These are phyloP conservation scores for Halcyon smyrnensis DNA, from an alignment of 2,797 vertebrate genomes.

Conservation along the genomic window DNA sequence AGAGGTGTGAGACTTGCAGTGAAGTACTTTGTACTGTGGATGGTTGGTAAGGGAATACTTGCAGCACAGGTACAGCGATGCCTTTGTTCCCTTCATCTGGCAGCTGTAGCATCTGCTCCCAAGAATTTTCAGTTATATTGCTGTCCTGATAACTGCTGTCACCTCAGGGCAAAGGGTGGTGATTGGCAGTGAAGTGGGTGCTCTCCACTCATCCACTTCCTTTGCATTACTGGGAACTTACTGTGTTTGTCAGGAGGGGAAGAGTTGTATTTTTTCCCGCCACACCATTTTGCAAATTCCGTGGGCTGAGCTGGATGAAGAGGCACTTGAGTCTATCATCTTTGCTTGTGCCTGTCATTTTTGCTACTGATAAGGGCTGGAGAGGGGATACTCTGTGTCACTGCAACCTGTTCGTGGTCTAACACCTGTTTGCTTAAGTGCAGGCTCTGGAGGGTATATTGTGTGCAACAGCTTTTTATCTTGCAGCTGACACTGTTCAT, in stretches of 20 bases:
- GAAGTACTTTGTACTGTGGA: background rate
- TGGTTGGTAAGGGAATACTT: background rate
- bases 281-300: background rate
- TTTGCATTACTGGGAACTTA: background rate
- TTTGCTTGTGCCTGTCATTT: background rate
- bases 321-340: background rate
- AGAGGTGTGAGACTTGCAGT: background rate
- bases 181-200: background rate
- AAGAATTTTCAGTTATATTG: background rate
- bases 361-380: background rate
- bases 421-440: background rate
- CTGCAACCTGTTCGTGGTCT: background rate
- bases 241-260: background rate
- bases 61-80: fast-evolving
- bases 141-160: background rate
- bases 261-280: background rate
- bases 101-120: background rate
- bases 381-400: background rate
- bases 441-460: background rate
- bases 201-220: background rate
- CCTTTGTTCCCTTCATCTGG: background rate
- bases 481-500: background rate
- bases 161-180: fast-evolving
- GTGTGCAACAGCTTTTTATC: background rate
- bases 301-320: background rate